Evolutionary conservation across 2,113 vertebrate species (phyloP).

Genomic region (Grammomys dolichurus): DNA sequence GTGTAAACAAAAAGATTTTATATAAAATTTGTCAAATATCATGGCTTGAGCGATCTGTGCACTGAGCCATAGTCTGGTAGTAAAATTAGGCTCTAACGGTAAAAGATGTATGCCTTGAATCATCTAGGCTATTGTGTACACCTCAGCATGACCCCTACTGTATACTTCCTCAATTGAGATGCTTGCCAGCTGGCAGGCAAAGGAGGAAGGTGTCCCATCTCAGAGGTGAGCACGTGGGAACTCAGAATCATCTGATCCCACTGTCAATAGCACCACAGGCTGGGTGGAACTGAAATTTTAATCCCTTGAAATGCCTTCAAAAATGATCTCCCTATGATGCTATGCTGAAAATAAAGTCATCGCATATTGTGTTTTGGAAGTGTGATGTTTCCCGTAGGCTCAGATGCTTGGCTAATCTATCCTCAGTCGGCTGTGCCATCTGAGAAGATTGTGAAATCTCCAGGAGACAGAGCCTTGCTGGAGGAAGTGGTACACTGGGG

Average conservation of each 20-base stretch:
- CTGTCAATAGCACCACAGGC: background rate
- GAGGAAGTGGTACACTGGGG: background rate
- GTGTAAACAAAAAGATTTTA: background rate
- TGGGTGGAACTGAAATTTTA: conserved; percentile 14
- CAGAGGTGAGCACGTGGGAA: conserved; percentile 39
- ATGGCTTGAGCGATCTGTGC: rapidly evolving
- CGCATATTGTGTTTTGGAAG: background rate
- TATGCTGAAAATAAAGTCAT: background rate
- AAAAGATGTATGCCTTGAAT: background rate
- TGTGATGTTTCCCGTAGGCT: background rate
- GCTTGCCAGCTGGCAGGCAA: conserved; percentile 56
- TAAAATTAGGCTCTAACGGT: background rate
- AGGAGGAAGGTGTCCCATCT: conserved; percentile 52
- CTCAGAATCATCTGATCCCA: conserved; percentile 17
- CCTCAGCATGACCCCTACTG: background rate
- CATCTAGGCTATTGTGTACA: background rate
- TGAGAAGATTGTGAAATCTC: background rate
- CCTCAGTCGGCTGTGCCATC: no score
- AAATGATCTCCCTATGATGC: background rate
- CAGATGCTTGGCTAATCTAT: background rate
- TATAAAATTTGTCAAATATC: background rate
- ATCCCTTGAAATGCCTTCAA: conserved; percentile 31
- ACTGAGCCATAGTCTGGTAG: background rate
- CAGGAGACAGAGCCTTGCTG: background rate
- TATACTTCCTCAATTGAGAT: background rate